Evolutionary conservation across 2,888 invertebrate genomes (phyloP).

Genomic region (Caenorhabditis doughertyi): DNA sequence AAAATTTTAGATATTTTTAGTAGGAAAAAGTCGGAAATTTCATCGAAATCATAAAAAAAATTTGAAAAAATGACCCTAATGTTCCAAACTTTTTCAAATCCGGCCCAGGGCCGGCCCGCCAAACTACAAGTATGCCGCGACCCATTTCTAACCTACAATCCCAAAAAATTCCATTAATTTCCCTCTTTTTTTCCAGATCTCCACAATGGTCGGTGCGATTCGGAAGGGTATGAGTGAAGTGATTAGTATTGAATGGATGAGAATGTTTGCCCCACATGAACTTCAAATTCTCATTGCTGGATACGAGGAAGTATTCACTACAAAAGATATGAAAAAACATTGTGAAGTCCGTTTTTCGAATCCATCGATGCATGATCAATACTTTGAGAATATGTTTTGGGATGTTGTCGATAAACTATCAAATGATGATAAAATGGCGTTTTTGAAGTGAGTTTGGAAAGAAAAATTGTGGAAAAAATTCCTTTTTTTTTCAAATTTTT

Average conservation of each 20-base stretch:
- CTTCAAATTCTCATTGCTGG: slow-evolving; percentile 86
- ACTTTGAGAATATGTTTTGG: slow-evolving; percentile 93
- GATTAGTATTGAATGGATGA: slow-evolving; percentile 93
- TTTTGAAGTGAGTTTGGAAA: slow-evolving; percentile 88
- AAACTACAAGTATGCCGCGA: no score
- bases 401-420: slow-evolving; percentile 90
- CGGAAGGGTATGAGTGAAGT: slow-evolving; percentile 93
- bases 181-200: slow-evolving; percentile 83
- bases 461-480: no score
- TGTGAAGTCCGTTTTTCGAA: slow-evolving; percentile 39
- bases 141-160: no score
- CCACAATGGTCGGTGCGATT: slow-evolving; percentile 92
- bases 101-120: no score
- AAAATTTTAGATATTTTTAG: no score
- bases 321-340: slow-evolving; percentile 31
- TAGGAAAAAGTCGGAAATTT: no score
- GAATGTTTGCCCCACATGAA: slow-evolving; percentile 95
- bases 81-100: no score
- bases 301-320: slow-evolving; percentile 42
- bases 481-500: neutral
- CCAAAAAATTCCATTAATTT: slow-evolving; percentile 5
- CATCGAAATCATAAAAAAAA: no score
- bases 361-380: slow-evolving; percentile 86
- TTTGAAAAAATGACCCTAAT: no score
- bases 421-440: slow-evolving; percentile 87